These are phyloP conservation scores for Temnothorax rugatulus DNA, from an alignment of 2,888 invertebrate species.

Conservation along the genomic window DNA sequence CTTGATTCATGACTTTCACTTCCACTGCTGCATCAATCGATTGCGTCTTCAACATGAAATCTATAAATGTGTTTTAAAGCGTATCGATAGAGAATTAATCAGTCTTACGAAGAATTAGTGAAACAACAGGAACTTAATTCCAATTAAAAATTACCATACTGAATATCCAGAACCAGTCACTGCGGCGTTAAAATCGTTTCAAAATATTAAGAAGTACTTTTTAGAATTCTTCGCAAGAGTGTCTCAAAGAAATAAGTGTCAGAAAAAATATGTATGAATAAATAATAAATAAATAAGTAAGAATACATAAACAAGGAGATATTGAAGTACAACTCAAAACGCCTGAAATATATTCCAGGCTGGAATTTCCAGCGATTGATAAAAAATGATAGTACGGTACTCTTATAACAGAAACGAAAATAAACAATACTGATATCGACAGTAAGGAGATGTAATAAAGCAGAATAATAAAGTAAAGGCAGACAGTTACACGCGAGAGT, in stretches of 20 bases:
- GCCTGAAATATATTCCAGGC: too few species aligned
- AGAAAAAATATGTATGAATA: neutral
- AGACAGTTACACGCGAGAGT: neutral
- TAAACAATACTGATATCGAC: neutral
- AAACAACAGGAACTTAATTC: neutral
- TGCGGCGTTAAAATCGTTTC: too few species aligned
- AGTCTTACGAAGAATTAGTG: conserved; percentile 12
- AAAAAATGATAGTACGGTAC: too few species aligned
- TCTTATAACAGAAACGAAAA: too few species aligned
- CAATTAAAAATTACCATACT: neutral
- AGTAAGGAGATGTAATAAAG: neutral
- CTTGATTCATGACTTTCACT: neutral
- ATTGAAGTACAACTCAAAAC: neutral
- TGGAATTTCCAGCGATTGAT: too few species aligned
- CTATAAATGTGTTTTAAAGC: neutral
- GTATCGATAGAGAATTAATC: neutral
- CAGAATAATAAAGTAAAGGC: neutral
- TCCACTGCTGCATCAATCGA: conserved; percentile 45
- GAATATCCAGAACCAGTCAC: neutral
- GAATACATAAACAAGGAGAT: neutral
- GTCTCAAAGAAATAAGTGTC: neutral
- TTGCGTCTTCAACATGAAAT: neutral
- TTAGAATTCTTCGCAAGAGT: too few species aligned
- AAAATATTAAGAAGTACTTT: too few species aligned
- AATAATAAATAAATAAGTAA: neutral